Evolutionary conservation across 2,888 invertebrate species (phyloP).

Genomic region (Glomeris marginata): DNA sequence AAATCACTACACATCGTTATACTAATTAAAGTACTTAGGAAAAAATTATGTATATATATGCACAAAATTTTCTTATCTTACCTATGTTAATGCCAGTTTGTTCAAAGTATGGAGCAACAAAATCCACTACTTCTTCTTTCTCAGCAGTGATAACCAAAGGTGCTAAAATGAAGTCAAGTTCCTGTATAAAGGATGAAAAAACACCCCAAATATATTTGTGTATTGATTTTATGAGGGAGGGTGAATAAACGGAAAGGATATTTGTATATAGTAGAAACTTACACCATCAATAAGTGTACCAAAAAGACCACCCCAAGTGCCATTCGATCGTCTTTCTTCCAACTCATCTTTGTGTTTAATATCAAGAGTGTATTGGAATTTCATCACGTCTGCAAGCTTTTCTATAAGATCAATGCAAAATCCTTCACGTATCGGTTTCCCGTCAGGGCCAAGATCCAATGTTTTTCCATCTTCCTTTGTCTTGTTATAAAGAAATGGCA

Average conservation of each 20-base stretch:
- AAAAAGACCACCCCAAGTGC: slow-evolving; percentile 67
- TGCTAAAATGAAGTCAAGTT: slow-evolving; percentile 66
- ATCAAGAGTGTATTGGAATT: slow-evolving; percentile 65
- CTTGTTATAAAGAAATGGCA: slow-evolving; percentile 61
- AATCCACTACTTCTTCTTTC: slow-evolving; percentile 76
- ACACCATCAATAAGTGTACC: slow-evolving; percentile 69
- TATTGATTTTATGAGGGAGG: neutral
- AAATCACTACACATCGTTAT: neutral
- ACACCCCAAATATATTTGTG: too few relatives aligned
- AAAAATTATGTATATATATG: too few relatives aligned
- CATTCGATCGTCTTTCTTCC: slow-evolving; percentile 48
- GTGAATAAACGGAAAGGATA: neutral
- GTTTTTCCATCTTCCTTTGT: slow-evolving; percentile 43
- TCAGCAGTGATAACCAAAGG: slow-evolving; percentile 82
- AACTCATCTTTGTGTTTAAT: slow-evolving; percentile 47
- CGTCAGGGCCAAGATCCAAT: slow-evolving; percentile 12
- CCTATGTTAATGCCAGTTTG: slow-evolving; percentile 82
- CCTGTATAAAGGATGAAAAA: too few relatives aligned
- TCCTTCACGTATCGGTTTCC: slow-evolving; percentile 34
- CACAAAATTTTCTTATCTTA: slow-evolving; percentile 29
- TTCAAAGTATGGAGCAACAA: slow-evolving; percentile 79
- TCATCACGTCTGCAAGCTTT: slow-evolving; percentile 51
- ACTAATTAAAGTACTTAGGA: neutral
- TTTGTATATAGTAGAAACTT: slow-evolving; percentile 28
- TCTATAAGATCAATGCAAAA: slow-evolving; percentile 70